phyloP scores from a whole-genome alignment of 2,888 invertebrate genomes.

The Drosophila nr. perissopoda region DNA sequence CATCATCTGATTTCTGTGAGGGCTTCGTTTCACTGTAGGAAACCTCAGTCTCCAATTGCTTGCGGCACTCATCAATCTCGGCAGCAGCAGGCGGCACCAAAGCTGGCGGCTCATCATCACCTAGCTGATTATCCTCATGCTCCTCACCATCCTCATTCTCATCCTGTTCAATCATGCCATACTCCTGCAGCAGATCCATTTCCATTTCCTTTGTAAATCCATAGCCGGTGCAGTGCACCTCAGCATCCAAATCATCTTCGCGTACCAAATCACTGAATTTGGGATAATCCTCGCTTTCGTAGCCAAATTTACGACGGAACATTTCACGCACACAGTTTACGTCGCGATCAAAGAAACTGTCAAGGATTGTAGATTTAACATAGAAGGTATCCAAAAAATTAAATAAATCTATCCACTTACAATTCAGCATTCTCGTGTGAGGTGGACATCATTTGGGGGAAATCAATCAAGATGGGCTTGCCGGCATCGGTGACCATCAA shows the following conservation, averaged over 20 bases:
- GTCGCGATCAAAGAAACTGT: conserved; percentile 96
- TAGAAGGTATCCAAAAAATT: background rate
- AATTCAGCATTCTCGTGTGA: conserved; percentile 95
- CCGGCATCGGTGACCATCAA: conserved; percentile 93
- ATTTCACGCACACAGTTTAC: conserved; percentile 96
- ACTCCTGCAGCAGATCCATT: conserved; percentile 88
- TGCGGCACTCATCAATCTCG: conserved; percentile 83
- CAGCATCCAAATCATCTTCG: conserved; percentile 93
- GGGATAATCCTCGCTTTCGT: conserved; percentile 93
- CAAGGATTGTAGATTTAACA: background rate
- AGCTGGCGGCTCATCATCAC: conserved; percentile 53
- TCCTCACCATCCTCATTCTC: conserved; percentile 78
- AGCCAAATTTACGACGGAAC: conserved; percentile 95
- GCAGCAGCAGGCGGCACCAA: conserved; percentile 75
- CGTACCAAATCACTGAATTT: conserved; percentile 91
- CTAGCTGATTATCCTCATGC: conserved; percentile 73
- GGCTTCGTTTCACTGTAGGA: conserved; percentile 85
- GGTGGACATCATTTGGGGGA: conserved; percentile 99
- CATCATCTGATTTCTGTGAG: conserved; percentile 84
- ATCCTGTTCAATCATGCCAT: conserved; percentile 86
- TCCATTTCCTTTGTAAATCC: conserved; percentile 94
- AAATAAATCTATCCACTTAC: conserved; percentile 85
- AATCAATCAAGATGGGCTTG: conserved; percentile 96
- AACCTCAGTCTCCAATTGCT: conserved; percentile 83
- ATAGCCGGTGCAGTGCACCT: conserved; percentile 96